A percentile compares a stretch with the other conserved stretches of the same genome.
Evolutionary conservation across 2,888 invertebrate genomes (phyloP).

Genomic region (Scaptomyza parva): DNA sequence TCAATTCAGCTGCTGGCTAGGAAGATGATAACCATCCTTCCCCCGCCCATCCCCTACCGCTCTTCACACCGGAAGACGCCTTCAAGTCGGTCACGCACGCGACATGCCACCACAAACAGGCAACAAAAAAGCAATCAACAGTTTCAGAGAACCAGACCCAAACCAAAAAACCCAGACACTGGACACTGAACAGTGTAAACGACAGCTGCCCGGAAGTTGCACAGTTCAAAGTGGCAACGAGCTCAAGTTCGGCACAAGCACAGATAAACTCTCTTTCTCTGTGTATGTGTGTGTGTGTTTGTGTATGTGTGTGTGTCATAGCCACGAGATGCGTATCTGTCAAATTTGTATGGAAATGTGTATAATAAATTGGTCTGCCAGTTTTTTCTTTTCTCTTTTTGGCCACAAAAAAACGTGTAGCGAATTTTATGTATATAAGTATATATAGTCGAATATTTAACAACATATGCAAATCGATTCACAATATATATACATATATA

Average conservation of each 20-base stretch:
- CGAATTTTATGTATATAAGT: constrained; percentile 23
- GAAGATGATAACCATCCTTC: constrained; percentile 16
- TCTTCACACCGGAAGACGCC: neutral
- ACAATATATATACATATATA: constrained; percentile 3
- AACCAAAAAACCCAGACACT: neutral
- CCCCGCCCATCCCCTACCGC: neutral
- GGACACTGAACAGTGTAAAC: neutral
- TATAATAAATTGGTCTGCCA: constrained; percentile 45
- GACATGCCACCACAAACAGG: constrained; percentile 3
- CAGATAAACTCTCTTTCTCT: constrained; percentile 2
- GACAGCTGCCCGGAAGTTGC: constrained; percentile 31
- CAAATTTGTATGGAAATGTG: constrained; percentile 63
- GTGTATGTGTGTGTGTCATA: constrained; percentile 6
- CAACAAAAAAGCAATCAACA: constrained; percentile 46
- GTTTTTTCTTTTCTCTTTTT: neutral
- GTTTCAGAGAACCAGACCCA: neutral
- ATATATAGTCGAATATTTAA: neutral
- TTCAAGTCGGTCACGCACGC: constrained; percentile 45
- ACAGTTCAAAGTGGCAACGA: constrained; percentile 33
- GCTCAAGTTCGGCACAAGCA: neutral
- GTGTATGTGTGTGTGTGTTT: constrained; percentile 3
- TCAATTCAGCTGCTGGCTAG: constrained; percentile 58
- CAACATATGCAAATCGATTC: constrained; percentile 9
- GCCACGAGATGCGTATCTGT: constrained; percentile 31
- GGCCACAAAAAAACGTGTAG: constrained; percentile 36